A percentile compares a stretch with the other conserved stretches of the same genome.
These are phyloP conservation scores for Sebastes goodei DNA, from an alignment of 2,797 vertebrate genomes.

Conservation along the genomic window DNA sequence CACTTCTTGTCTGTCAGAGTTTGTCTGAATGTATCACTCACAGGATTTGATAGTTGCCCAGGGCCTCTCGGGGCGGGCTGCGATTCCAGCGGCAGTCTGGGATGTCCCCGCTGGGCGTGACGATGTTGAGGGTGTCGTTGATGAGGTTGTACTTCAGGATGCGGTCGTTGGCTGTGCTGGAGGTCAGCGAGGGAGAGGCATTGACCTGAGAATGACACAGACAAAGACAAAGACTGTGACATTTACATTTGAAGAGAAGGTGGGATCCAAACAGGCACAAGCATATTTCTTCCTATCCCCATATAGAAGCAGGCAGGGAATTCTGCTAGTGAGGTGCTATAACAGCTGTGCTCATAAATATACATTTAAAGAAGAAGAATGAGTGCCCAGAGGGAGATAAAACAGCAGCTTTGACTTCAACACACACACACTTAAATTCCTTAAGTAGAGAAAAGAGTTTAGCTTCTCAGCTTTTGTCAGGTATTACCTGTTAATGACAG, in stretches of 20 bases:
- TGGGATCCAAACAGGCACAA: not conserved
- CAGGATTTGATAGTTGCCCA: constrained; percentile 96
- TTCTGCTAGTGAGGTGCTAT: not conserved
- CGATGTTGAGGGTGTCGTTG: constrained; percentile 97
- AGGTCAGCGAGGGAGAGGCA: constrained; percentile 96
- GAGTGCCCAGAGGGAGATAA: not conserved
- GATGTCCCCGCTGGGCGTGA: constrained; percentile 93
- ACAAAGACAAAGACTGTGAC: not conserved
- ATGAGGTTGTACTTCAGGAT: constrained; percentile 99
- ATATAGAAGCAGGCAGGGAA: constrained; percentile 40
- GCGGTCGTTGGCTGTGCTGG: constrained; percentile 97
- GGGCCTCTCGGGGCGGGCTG: constrained; percentile 90
- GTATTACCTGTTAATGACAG: not conserved
- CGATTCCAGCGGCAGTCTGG: constrained; percentile 97
- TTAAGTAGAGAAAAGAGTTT: not conserved
- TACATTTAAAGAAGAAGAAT: not conserved
- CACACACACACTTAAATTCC: not conserved
- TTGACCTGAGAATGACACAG: constrained; percentile 86
- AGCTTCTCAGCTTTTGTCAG: not conserved
- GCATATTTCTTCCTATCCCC: constrained; percentile 11
- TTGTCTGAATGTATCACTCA: constrained; percentile 79
- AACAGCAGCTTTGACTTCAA: not conserved
- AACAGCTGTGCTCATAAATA: constrained; percentile 2
- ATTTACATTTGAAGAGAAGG: not conserved
- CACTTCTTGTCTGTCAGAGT: not conserved